Base-by-base conservation (phyloP, 2,113 vertebrate species). In the Oryctolagus cuniculus region DNA sequence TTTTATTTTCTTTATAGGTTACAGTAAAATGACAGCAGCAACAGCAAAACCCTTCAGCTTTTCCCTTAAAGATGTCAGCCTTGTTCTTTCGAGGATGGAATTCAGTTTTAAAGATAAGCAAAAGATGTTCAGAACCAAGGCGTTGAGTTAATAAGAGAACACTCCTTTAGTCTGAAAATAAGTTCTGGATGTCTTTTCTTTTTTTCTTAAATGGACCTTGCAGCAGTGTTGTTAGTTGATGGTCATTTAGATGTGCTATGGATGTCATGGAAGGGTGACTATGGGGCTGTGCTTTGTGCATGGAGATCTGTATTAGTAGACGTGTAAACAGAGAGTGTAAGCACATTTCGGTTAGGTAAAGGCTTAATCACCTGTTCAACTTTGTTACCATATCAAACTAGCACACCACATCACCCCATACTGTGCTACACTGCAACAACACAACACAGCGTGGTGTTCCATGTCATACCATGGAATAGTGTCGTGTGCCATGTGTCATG, bases 71-170 rank as follows among this genome's bases (percentile, higher is more conserved):
- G 10, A 2, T 87, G 10, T 83, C 34, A 84, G 3, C 55, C 36
- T 79, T 87, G 58, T 84, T 90, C 31, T 85, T 95, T 64, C 83
- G 64, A 90, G 75, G 36, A n/a, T 91, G 17, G 25, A 29, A 91
- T 55, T 72, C n/a, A 69, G 3, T 89, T 77, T 82, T 74, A 87
- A 91, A 91, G 31, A 61, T 31, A 72, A 67, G 8, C 22, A 91
- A 73, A 94, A 77, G 58, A 27, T 6, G 70, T 64, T 87, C 21
- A 84, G 17, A 92, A 87, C 10, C 34, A 73, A 17, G 21, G 66
- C 19, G 69, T 2, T 77, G 69, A 86, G 31, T 77, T 92, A 27
- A 78, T 83, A 53, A 85, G 87, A 53, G 34, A 49, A 88, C 67
- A 22, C 2, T 74, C 22, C 51, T 67, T 87, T 75, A 77, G 25